These are phyloP conservation scores for Rhabdophis nuchalis DNA, from an alignment of 2,797 vertebrate genomes.

Conservation along the genomic window DNA sequence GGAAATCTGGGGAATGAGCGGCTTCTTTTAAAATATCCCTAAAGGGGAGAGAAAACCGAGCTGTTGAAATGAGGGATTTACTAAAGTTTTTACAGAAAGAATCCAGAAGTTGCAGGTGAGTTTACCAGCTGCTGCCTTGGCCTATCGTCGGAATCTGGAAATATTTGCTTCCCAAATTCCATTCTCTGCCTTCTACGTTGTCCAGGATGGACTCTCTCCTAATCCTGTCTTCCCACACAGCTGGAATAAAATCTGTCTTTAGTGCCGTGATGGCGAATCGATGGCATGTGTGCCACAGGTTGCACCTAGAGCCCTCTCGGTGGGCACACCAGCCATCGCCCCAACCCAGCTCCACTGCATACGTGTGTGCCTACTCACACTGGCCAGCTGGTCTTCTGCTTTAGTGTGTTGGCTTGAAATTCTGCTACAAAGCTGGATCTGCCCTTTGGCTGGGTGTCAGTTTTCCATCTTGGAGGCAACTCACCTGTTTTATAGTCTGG, in stretches of 20 bases:
- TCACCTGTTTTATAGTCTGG: not conserved
- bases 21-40: not conserved
- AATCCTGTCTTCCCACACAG: not conserved
- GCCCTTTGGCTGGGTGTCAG: not conserved
- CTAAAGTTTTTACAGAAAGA: not conserved
- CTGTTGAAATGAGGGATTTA: not conserved
- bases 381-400: no score
- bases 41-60: not conserved
- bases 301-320: no score
- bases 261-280: no score
- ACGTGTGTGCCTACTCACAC: no score
- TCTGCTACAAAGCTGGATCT: not conserved
- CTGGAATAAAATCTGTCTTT: not conserved
- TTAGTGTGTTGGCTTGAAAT: not conserved
- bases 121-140: not conserved
- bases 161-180: not conserved
- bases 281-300: no score
- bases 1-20: not conserved
- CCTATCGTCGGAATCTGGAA: not conserved
- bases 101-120: not conserved
- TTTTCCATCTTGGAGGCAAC: not conserved
- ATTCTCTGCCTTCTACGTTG: not conserved
- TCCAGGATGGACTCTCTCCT: not conserved
- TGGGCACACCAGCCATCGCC: no score
- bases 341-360: no score